Percentiles rank a stretch among this genome's conserved stretches.
These are phyloP conservation scores for Acleris emargana DNA, from an alignment of 2,888 invertebrate species.

Conservation along the genomic window DNA sequence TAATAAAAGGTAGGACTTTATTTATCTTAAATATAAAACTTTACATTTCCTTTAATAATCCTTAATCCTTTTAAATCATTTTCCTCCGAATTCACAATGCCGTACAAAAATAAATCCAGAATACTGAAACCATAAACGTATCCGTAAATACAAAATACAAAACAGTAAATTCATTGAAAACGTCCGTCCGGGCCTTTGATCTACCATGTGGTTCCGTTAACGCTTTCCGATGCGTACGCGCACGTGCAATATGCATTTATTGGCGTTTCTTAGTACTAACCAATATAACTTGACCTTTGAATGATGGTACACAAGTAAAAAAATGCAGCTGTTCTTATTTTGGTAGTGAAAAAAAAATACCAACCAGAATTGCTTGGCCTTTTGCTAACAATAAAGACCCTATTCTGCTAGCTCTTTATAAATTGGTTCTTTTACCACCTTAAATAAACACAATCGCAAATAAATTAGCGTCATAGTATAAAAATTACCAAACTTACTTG, in stretches of 20 bases:
- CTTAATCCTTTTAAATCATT: no score
- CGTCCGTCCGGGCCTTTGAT: constrained; percentile 35
- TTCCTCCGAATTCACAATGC: background rate
- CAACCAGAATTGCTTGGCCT: no score
- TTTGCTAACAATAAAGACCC: no score
- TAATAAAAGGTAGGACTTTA: no score
- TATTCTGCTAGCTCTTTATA: no score
- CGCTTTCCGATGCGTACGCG: constrained; percentile 35
- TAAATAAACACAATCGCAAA: no score
- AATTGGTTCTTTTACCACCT: no score
- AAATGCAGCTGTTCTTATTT: no score
- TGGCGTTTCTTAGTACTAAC: constrained; percentile 27
- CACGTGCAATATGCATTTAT: constrained; percentile 37
- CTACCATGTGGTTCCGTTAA: constrained; percentile 35
- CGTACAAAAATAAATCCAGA: constrained; percentile 24
- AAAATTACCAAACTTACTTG: background rate
- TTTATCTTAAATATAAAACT: no score
- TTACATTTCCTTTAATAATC: no score
- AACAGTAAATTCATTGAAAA: constrained; percentile 37
- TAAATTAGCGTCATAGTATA: background rate
- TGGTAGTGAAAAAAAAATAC: no score
- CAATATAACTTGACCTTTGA: background rate
- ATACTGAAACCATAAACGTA: constrained; percentile 27
- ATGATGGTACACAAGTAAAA: no score
- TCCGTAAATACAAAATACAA: constrained; percentile 36